Evolutionary conservation across 2,797 vertebrate species (phyloP), one percentile per base, ranked within the genome.

Genomic region (Falco rusticolus): DNA sequence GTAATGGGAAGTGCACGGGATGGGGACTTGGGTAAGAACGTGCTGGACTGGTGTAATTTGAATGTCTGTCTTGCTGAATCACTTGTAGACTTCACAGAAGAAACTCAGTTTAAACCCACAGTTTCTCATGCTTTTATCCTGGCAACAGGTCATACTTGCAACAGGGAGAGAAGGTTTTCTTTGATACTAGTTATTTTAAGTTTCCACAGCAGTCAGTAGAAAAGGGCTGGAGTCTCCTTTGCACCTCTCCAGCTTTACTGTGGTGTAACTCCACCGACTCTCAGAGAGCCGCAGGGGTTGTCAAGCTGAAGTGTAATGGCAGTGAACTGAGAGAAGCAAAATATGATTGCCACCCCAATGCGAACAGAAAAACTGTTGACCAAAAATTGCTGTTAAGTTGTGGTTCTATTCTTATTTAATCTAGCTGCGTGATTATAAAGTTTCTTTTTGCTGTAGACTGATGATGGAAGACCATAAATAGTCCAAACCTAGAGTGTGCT

Each of bases 401-500:
- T 69, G 33, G 20, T 77, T 94, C 15, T 87, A 51, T 64, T 96
- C 75, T 93, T 93, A 89, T 90, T 84, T 95, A 95, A 94, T 93
- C 93, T 90, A 95, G 26, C 21, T 77, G 26, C 64, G 48, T 89
- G 83, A 90, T 93, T 92, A 75, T 69, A 74, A 90, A 92, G 33
- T 64, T 92, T 70, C 54, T 89, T 85, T 96, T 81, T 83, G 19
- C 63, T 69, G 9, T 51, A 29, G 12, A 70, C 59, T 79, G n/a
- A 54, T 84, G 88, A 89, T 83, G 37, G 51, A 95, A 92, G 74
- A 77, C 56, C 70, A 80, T 87, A 96, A 95, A 94, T 71, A 68
- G 51, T 68, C 78, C 33, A 70, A 53, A 94, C 14, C 29, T 87
- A 86, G 39, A 80, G 20, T 41, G 8, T 68, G 54, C 66, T 94